Evolutionary conservation across 2,888 invertebrate genomes (phyloP), one percentile per base, ranked within the genome.

Genomic region (Brassicogethes aeneus): DNA sequence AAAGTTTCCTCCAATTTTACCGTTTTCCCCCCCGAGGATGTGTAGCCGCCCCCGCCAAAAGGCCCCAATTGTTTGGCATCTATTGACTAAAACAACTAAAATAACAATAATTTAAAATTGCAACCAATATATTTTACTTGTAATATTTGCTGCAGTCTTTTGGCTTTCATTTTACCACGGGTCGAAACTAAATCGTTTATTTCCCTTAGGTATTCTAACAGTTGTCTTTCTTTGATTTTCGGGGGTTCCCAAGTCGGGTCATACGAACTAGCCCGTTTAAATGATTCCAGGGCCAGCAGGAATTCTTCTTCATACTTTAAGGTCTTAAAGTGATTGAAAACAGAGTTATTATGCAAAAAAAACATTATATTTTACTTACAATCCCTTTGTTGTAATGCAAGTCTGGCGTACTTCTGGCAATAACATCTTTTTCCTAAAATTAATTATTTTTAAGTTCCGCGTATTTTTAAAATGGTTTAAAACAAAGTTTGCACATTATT

Each of bases 341-440:
- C 10, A 7, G 5, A 23, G 23, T 23, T 23, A 10, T 23, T 23
- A 23, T 23, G 23, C 23, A 7, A 23, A 23, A 23, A 23, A 7
- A 17, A 7, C 10, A 13, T 13, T 15, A 34, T 33, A n/a, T n/a
- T n/a, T n/a, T n/a, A 75, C 82, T 78, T 70, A 90, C 89, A 59
- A 85, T 77, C 43, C 82, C 87, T 70, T 84, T 83, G 66, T 91
- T 91, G 61, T 82, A 89, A 68, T 85, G 84, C 34, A 91, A 71
- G 68, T 90, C 88, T 0, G 88, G 80, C 51, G 82, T 83, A 45
- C 78, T 80, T 57, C 71, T 77, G 1, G 86, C 81, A 2, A 81
- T 70, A 0, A 79, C 70, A 61, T 89, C 80, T 61, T 77, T 78
- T 61, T 81, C 81, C 80, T 81, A 60, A 16, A 64, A 62, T 10